Evolutionary conservation across 92 coral and sea anemone genomes (phyloP), one percentile per base, ranked within the genome.

Genomic region (Zoanthus sociatus): DNA sequence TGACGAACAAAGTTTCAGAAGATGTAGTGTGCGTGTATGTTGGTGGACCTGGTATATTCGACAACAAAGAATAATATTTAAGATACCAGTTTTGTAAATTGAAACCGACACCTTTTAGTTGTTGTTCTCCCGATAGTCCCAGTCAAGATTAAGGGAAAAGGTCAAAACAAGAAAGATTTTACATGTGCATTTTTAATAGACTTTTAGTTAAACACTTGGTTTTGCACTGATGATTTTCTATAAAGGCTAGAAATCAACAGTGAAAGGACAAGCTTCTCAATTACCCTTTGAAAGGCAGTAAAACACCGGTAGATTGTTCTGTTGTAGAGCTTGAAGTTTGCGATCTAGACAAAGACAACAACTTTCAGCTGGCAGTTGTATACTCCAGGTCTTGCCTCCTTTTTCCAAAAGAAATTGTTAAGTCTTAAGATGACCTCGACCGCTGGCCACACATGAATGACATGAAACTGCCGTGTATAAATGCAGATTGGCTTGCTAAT

Each of bases 151-250:
- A 26, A 26, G 53, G 90, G 73, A 60, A 86, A 73, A 26, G 93
- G 81, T n/a, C 47, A 71, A 33, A 3, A 18, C 14, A 42, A 81
- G 78, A 64, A 15, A 46, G 76, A 85, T 3, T 54, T 83, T 9
- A 91, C 89, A 0, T 88, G 88, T 45, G 87, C 92, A 13, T 88
- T 88, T 44, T 42, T 91, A 18, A 26, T 26, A 26, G 94, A 84
- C 77, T 79, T 75, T 18, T 87, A 91, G 32, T 88, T 89, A 18
- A 68, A 86, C 51, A 63, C 94, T 45, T 14, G 91, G 14, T 91
- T 91, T 56, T 91, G 90, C 20, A 79, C 82, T 0, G 89, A 87
- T 12, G 53, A 64, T 48, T 79, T 90, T 17, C 78, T 90, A 1
- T n/a, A 13, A 44, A 63, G 15, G 70, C 88, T 90, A 9, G 81